Evolutionary conservation across 2,113 vertebrate species (phyloP).

Genomic region (Sylvietta virens): DNA sequence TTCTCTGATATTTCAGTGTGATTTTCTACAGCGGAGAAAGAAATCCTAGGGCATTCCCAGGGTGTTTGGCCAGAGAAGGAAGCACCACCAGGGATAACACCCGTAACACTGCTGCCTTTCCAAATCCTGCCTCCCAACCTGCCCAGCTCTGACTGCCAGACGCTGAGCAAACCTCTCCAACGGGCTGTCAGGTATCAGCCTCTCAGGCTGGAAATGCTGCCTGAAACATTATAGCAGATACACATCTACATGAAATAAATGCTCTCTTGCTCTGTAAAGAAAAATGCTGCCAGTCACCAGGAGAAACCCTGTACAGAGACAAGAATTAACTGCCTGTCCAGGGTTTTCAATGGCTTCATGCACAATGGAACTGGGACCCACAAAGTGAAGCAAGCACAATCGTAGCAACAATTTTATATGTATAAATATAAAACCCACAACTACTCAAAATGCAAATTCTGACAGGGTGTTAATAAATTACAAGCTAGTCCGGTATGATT

Average conservation of each 20-base stretch:
- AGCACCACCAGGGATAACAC: neutral
- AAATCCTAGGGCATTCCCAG: neutral
- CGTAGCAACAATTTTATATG: neutral
- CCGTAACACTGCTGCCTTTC: neutral
- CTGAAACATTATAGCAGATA: neutral
- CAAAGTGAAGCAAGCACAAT: neutral
- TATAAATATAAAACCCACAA: neutral
- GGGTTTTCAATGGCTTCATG: neutral
- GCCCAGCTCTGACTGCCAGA: neutral
- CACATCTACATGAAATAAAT: neutral
- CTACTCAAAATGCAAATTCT: constrained; percentile 22
- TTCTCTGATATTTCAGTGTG: neutral
- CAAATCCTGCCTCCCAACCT: neutral
- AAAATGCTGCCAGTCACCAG: neutral
- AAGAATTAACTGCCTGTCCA: constrained; percentile 56
- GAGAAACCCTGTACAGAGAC: neutral
- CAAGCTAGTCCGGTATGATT: neutral
- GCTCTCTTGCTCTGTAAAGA: neutral
- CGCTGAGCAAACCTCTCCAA: neutral
- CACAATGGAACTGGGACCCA: neutral
- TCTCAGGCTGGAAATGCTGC: neutral
- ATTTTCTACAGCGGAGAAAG: neutral
- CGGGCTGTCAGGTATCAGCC: neutral
- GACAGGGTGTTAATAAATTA: constrained; percentile 13
- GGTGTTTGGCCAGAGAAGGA: neutral